phyloP scores from a whole-genome alignment of 2,113 vertebrate genomes.

The Fulica atra region DNA sequence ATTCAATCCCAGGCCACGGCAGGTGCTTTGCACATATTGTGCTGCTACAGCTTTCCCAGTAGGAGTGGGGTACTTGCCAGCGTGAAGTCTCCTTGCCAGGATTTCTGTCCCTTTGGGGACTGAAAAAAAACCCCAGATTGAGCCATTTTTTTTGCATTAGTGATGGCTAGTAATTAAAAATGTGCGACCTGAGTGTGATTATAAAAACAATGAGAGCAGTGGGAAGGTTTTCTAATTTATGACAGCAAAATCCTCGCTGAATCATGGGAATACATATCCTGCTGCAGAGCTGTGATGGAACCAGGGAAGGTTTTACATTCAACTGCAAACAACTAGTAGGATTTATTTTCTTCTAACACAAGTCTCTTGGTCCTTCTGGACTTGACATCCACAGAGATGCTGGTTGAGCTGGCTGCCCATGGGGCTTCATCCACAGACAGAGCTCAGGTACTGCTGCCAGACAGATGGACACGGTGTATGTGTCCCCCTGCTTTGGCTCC shows the following conservation, averaged over 20 bases:
- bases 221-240: not conserved
- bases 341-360: not conserved
- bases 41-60: not conserved
- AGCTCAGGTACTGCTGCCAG: not conserved
- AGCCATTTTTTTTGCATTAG: not conserved
- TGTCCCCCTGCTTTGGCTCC: not conserved
- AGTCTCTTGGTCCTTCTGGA: not conserved
- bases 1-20: not conserved
- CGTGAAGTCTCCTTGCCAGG: not conserved
- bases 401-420: not conserved
- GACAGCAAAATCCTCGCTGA: not conserved
- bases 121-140: not conserved
- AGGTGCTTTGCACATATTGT: not conserved
- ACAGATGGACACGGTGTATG: not conserved
- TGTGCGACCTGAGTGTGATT: not conserved
- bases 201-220: not conserved
- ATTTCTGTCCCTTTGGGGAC: not conserved
- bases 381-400: not conserved
- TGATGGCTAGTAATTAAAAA: not conserved
- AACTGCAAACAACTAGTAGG: not conserved
- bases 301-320: not conserved
- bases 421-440: not conserved
- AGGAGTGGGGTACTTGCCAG: not conserved
- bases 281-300: not conserved
- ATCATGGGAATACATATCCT: fast-evolving